These are phyloP conservation scores for Nymphalis urticae DNA, from an alignment of 2,888 invertebrate species.

Conservation along the genomic window DNA sequence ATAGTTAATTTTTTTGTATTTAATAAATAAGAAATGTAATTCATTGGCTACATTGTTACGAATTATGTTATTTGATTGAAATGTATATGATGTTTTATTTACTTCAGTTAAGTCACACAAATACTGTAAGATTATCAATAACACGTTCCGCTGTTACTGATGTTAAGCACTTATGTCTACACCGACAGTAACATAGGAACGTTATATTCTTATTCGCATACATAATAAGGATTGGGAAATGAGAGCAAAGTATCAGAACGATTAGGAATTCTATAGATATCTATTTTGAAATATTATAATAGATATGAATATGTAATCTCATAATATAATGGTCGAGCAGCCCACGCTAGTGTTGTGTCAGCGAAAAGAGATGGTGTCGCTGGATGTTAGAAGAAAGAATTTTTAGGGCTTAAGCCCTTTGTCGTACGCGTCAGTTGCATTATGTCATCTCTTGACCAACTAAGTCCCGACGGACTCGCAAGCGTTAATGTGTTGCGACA, in stretches of 20 bases:
- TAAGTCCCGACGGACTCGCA: too few species aligned
- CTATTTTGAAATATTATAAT: too few species aligned
- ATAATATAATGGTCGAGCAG: neutral
- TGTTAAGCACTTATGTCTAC: neutral
- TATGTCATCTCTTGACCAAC: too few species aligned
- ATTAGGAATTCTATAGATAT: neutral
- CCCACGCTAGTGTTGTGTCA: constrained; percentile 23
- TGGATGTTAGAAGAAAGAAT: constrained; percentile 1
- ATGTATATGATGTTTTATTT: neutral
- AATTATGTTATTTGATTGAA: constrained; percentile 1
- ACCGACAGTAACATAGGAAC: neutral
- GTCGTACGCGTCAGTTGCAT: too few species aligned
- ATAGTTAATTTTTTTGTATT: neutral
- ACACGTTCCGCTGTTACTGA: neutral
- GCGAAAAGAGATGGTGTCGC: neutral
- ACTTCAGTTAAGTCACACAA: neutral
- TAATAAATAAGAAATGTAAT: too few species aligned
- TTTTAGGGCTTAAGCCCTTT: neutral
- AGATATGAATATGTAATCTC: constrained; percentile 11
- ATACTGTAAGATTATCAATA: neutral
- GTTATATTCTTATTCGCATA: neutral
- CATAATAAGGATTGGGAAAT: constrained; percentile 23
- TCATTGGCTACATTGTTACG: too few species aligned
- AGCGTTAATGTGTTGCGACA: too few species aligned
- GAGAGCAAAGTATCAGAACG: constrained; percentile 22